Evolutionary conservation across 2,113 vertebrate species (phyloP), one percentile per base, ranked within the genome.

Genomic region (Tupaia tana): DNA sequence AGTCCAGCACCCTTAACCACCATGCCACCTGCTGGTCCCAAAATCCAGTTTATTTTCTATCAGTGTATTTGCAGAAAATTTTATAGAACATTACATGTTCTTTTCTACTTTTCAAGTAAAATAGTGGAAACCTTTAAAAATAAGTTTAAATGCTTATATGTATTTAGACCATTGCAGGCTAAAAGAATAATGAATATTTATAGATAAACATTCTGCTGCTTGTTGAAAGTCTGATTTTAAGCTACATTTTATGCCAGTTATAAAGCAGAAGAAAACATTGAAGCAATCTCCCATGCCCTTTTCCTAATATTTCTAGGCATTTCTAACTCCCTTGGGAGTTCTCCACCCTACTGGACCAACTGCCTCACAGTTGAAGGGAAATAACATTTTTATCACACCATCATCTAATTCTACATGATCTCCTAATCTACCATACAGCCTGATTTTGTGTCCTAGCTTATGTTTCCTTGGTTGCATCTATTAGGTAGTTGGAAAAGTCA

Each of bases 51-150:
- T 66, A 19, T 66, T 81, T 94, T 34, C 58, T 74, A 90, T 93
- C 82, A 80, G 71, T 16, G 22, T 82, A 74, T 89, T 20, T 93
- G 61, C 19, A 63, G 67, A 80, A 56, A 71, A 73, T 91, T 54
- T 73, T n/a, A 63, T 27, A 20, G 54, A 85, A 59, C 11, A 92
- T 75, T 25, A 86, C 4, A 63, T 73, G 58, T 0, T 81, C 22
- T 80, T 94, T 71, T 89, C 71, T 89, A 56, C 4, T 22, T 90
- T 34, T 93, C 78, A 92, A 64, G 56, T 59, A 52, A 92, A 95
- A 81, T 78, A 89, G 70, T 86, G 84, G 34, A 90, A 82, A 82
- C 19, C 7, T 85, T 56, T 77, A 89, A 87, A 82, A 77, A 85
- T 86, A 95, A 77, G 13, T 74, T 66, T 67, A 87, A 91, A 82